A percentile compares a stretch with the other conserved stretches of the same genome.
Evolutionary conservation across 1,140 invertebrate genomes (phyloP).

Genomic region (Melipona quadrifasciata): DNA sequence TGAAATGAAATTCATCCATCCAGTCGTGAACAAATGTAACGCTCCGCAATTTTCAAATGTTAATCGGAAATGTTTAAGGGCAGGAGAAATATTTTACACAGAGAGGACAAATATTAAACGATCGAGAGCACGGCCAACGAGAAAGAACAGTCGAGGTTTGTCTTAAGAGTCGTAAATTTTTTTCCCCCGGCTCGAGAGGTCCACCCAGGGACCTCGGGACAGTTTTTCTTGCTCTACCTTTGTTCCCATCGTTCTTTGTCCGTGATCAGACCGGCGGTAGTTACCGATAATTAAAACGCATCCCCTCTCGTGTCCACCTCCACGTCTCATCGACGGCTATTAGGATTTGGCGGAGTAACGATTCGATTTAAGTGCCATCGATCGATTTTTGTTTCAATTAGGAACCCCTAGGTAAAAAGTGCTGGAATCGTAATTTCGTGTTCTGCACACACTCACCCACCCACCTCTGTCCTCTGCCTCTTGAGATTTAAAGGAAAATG

Average conservation of each 20-base stretch:
- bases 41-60: not conserved
- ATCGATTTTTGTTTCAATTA: constrained; percentile 35
- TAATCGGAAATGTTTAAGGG: not conserved
- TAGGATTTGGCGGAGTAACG: constrained; percentile 8
- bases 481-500: not conserved
- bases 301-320: constrained; percentile 2
- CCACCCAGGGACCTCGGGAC: not conserved
- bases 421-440: constrained; percentile 16
- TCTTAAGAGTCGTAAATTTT: constrained; percentile 15
- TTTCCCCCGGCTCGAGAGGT: not conserved
- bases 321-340: not conserved
- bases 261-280: constrained; percentile 24
- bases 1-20: too few species aligned
- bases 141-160: not conserved
- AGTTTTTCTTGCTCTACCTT: constrained; percentile 26
- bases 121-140: not conserved
- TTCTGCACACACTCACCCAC: not conserved
- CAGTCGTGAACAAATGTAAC: too few species aligned
- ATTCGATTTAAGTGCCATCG: constrained; percentile 41
- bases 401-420: not conserved
- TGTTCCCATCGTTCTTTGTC: constrained; percentile 17
- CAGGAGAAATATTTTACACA: not conserved
- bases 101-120: too few species aligned
- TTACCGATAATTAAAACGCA: constrained; percentile 64
- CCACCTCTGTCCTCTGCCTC: too few species aligned